Evolutionary conservation across 1,140 invertebrate species (phyloP).

Genomic region (Drosophila sechellia): DNA sequence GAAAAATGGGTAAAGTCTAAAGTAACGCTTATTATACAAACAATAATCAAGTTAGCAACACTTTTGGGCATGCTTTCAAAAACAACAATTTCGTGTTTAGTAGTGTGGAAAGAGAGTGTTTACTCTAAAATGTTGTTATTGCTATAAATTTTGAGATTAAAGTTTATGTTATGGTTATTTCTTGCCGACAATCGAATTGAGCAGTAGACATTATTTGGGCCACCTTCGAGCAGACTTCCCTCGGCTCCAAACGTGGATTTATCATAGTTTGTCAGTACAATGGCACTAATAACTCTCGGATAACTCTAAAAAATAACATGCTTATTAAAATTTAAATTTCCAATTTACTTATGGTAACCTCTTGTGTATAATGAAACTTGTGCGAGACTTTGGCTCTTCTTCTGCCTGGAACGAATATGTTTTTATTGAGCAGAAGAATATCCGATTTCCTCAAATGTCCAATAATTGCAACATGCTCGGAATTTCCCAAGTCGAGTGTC

Average conservation of each 20-base stretch:
- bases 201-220: not conserved
- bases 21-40: not conserved
- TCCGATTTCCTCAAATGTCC: not conserved
- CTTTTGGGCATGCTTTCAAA: not conserved
- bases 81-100: not conserved
- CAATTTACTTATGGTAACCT: not conserved
- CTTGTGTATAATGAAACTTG: not conserved
- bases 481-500: not conserved
- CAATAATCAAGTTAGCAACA: not conserved
- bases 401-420: not conserved
- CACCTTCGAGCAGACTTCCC: not conserved
- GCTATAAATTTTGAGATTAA: constrained; percentile 3
- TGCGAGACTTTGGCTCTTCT: not conserved
- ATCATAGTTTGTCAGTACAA: not conserved
- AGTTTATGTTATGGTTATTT: not conserved
- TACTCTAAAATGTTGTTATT: not conserved
- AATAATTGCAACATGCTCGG: not conserved
- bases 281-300: not conserved
- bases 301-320: not conserved
- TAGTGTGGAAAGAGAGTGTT: not conserved
- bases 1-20: not conserved
- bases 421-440: not conserved
- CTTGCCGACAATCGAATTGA: not conserved
- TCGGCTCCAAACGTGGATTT: not conserved
- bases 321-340: not conserved